Conservation (phyloP, 2,113 vertebrate genomes). For the Falco punctatus region DNA sequence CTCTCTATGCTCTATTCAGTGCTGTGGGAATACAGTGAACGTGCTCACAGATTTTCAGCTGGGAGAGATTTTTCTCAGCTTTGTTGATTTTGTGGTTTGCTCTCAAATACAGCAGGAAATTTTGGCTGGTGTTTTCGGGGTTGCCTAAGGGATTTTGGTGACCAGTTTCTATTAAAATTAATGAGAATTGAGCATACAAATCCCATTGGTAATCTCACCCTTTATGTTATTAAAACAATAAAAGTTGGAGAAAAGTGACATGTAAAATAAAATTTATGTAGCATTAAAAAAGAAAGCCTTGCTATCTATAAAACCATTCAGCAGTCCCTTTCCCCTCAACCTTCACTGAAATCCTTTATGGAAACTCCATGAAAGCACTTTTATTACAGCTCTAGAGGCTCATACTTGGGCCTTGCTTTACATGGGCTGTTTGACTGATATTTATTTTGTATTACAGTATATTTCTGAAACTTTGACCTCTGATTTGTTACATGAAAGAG, state of each 20-base stretch:
- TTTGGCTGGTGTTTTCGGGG: not conserved
- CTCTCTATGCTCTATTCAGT: not conserved
- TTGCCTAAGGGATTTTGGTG: constrained; percentile 18
- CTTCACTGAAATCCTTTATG: not conserved
- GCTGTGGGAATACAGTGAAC: not conserved
- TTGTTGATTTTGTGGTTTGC: constrained; percentile 23
- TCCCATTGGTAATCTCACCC: constrained; percentile 17
- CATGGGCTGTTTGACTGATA: not conserved
- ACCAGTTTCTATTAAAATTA: constrained; percentile 42
- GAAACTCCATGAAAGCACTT: not conserved
- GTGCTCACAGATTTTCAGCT: not conserved
- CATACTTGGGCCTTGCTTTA: not conserved
- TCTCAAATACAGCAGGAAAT: not conserved
- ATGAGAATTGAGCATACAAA: constrained; percentile 41
- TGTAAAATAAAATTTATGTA: constrained; percentile 38
- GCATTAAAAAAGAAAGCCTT: constrained; percentile 13
- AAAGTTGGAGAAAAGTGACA: constrained; percentile 11
- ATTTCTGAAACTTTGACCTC: constrained; percentile 21
- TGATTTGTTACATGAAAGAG: not conserved
- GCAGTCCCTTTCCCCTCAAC: not conserved
- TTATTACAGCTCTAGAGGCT: not conserved
- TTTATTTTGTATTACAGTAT: not conserved
- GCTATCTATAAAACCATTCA: constrained; percentile 14
- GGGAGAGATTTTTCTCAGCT: not conserved
- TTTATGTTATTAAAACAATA: constrained; percentile 34